These are phyloP conservation scores for Aricia artaxerxes DNA, from an alignment of 2,888 invertebrate species.

Conservation along the genomic window DNA sequence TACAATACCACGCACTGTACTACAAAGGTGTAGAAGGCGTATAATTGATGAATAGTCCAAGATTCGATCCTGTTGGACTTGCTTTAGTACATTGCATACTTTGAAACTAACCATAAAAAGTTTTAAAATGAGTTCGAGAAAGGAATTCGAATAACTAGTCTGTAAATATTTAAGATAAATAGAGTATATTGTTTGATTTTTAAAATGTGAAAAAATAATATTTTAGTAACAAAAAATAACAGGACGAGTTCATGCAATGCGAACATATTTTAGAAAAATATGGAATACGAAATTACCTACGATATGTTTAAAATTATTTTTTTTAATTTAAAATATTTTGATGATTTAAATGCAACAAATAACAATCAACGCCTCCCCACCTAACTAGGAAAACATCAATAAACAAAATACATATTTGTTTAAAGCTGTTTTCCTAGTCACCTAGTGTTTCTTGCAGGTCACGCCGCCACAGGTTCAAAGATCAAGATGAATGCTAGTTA, in stretches of 20 bases:
- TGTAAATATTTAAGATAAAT: too few relatives aligned
- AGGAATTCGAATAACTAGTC: too few relatives aligned
- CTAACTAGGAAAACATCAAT: too few relatives aligned
- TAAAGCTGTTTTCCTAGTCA: background rate
- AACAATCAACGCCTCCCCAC: background rate
- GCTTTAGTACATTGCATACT: background rate
- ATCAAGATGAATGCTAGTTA: background rate
- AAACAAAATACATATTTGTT: background rate
- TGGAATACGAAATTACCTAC: background rate
- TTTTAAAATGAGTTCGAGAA: too few relatives aligned
- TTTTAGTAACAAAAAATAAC: background rate
- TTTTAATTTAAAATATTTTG: background rate
- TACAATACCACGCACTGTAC: conserved; percentile 9
- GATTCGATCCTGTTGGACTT: background rate
- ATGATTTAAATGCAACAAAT: background rate
- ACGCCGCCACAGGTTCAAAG: conserved; percentile 13
- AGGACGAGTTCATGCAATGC: background rate
- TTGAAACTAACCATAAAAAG: background rate
- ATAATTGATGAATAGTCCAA: conserved; percentile 6
- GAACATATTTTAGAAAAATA: background rate
- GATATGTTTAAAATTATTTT: background rate
- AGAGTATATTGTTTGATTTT: too few relatives aligned
- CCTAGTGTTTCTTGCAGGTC: conserved; percentile 11
- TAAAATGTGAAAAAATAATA: background rate
- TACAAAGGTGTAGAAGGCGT: conserved; percentile 2